A percentile compares a stretch with the other conserved stretches of the same genome.
Conservation (phyloP, 2,888 invertebrate genomes). For the Trilocha varians region DNA sequence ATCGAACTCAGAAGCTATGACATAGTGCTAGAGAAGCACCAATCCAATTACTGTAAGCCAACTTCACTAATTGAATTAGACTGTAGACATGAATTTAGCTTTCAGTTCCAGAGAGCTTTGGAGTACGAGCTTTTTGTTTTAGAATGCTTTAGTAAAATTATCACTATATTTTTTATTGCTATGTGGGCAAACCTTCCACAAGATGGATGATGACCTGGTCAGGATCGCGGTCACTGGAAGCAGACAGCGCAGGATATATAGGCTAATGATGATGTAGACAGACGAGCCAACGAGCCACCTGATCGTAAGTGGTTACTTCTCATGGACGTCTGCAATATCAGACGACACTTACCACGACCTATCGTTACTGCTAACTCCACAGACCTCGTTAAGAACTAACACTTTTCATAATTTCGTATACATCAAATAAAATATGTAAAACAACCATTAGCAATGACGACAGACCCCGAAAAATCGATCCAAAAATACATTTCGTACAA, state of each 20-base stretch:
- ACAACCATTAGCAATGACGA: background rate
- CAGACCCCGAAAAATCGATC: constrained; percentile 43
- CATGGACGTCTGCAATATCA: no score
- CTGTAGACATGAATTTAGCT: background rate
- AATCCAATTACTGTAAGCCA: background rate
- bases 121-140: background rate
- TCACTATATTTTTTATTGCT: no score
- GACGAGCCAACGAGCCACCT: no score
- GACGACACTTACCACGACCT: no score
- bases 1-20: background rate
- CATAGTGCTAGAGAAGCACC: background rate
- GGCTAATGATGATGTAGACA: no score
- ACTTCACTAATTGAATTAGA: background rate
- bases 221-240: no score
- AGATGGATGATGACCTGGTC: no score
- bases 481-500: constrained; percentile 28
- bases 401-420: background rate
- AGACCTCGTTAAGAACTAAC: no score
- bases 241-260: no score
- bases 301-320: no score
- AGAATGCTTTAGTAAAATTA: background rate
- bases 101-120: background rate
- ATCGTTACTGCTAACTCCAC: no score
- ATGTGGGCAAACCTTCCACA: no score
- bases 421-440: background rate